Evolutionary conservation across 2,888 invertebrate species (phyloP).

Genomic region (Sarcophaga caerulescens): DNA sequence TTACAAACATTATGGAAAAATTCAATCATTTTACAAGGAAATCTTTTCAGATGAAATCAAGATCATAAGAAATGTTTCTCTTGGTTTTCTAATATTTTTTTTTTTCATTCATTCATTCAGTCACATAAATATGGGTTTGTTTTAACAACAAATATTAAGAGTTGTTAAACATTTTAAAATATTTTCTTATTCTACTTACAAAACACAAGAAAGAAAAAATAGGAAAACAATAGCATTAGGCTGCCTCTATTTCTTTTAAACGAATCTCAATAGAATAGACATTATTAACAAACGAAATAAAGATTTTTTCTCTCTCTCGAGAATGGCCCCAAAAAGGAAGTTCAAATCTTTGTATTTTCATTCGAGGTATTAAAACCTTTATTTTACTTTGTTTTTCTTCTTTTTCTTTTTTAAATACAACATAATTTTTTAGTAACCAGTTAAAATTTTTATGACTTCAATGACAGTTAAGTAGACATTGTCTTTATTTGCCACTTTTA

Average conservation of each 20-base stretch:
- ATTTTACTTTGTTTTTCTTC: no score
- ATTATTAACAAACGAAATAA: constrained; percentile 7
- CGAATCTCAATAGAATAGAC: constrained; percentile 1
- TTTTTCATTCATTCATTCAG: constrained; percentile 17
- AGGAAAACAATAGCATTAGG: constrained; percentile 46
- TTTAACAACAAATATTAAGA: constrained; percentile 49
- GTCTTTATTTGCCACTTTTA: constrained; percentile 35
- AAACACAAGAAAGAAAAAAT: background rate
- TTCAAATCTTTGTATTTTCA: no score
- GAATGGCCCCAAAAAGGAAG: no score
- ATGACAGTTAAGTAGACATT: constrained; percentile 33
- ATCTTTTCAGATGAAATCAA: constrained; percentile 37
- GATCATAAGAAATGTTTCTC: background rate
- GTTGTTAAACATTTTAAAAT: constrained; percentile 2
- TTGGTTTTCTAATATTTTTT: background rate
- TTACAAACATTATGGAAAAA: constrained; percentile 13
- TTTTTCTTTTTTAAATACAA: background rate
- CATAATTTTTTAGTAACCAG: background rate
- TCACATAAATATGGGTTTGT: constrained; percentile 17
- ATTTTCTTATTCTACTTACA: no score
- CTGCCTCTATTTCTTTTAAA: constrained; percentile 1
- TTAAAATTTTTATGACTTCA: constrained; percentile 14
- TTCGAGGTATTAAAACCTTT: no score
- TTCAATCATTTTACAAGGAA: constrained; percentile 54
- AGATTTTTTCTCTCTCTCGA: no score